These are phyloP conservation scores for Grammomys surdaster DNA, from an alignment of 2,113 vertebrate species.

Conservation along the genomic window DNA sequence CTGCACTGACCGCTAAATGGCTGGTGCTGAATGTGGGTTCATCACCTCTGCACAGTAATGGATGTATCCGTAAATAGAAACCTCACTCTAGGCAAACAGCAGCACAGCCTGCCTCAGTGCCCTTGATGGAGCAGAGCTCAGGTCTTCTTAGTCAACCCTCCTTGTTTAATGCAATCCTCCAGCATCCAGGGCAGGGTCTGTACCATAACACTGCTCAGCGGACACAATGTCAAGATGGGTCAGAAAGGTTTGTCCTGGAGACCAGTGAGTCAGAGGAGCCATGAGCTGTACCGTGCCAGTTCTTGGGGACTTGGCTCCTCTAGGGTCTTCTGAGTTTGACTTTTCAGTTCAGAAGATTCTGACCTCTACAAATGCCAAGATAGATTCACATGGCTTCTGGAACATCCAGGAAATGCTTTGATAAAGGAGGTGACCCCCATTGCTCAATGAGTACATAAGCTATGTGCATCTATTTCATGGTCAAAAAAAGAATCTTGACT, in stretches of 20 bases:
- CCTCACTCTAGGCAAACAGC: neutral
- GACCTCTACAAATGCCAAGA: neutral
- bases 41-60: neutral
- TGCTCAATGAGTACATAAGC: neutral
- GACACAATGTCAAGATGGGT: neutral
- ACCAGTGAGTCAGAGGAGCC: neutral
- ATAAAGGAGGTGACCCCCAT: neutral
- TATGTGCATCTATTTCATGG: neutral
- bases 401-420: neutral
- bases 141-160: neutral
- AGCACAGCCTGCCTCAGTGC: neutral
- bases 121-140: neutral
- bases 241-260: neutral
- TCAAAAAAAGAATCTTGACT: neutral
- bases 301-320: neutral
- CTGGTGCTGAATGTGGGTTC: neutral
- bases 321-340: neutral
- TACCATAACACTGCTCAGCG: neutral
- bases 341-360: neutral
- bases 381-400: neutral
- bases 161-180: neutral
- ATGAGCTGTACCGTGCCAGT: neutral
- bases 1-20: fast-evolving
- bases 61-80: neutral
- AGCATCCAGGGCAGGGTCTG: neutral